Conservation (phyloP, 2,888 invertebrate species). For the Xestia rhomboidea region DNA sequence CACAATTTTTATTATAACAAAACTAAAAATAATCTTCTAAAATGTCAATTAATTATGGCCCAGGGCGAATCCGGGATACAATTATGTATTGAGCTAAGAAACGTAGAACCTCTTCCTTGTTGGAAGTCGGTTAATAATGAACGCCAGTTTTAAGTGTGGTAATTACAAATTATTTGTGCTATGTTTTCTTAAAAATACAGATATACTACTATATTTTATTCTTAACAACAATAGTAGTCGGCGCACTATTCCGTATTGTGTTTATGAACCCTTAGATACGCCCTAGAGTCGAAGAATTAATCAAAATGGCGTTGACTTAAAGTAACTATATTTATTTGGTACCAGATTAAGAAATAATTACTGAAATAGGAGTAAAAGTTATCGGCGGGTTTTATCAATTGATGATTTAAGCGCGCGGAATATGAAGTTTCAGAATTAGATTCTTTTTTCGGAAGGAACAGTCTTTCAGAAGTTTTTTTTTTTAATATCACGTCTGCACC, state of each 20-base stretch:
- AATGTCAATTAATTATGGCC: conserved; percentile 3
- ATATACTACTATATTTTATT: neutral
- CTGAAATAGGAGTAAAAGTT: neutral
- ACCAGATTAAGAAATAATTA: neutral
- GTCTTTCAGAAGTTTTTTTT: neutral
- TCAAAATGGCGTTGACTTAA: conserved; percentile 16
- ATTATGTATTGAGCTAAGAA: neutral
- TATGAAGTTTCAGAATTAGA: neutral
- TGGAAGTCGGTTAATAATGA: neutral
- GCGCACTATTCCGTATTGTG: neutral
- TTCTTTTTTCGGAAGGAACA: neutral
- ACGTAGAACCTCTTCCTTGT: neutral
- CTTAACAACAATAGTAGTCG: neutral
- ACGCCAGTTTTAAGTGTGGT: neutral
- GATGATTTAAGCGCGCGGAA: neutral
- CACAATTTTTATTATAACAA: conserved; percentile 26
- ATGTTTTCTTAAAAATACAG: conserved; percentile 1
- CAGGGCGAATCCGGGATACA: neutral
- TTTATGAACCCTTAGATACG: neutral
- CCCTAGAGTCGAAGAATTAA: conserved; percentile 7
- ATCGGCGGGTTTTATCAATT: neutral
- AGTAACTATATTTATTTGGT: conserved; percentile 12
- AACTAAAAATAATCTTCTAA: conserved; percentile 34
- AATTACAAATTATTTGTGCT: neutral
- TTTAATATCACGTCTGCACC: neutral